phyloP scores from a whole-genome alignment of 1,140 invertebrate species.

The Procambarus clarkii region DNA sequence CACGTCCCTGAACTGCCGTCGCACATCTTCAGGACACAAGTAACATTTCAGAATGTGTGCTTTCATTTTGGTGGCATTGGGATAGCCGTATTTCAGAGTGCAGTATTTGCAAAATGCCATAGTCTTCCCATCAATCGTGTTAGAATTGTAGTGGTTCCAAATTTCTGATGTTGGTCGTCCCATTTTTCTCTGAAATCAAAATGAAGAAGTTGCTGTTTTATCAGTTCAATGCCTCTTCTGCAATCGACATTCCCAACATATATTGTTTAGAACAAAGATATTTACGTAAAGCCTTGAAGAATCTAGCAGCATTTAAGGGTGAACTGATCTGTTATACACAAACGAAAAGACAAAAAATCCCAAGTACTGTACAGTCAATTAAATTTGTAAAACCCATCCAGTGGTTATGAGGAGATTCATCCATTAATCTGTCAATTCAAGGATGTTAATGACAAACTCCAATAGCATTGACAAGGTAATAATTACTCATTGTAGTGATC shows the following conservation, averaged over 20 bases:
- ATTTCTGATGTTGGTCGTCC: slow-evolving; percentile 60
- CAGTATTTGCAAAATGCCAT: slow-evolving; percentile 45
- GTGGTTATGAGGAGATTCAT: no score
- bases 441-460: no score
- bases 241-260: not conserved
- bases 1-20: slow-evolving; percentile 24
- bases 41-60: slow-evolving; percentile 44
- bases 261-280: not conserved
- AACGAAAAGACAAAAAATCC: no score
- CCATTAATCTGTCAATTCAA: no score
- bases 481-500: no score
- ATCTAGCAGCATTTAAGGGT: no score
- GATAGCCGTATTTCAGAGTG: slow-evolving; percentile 41
- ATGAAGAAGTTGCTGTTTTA: slow-evolving; percentile 25
- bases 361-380: no score
- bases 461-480: no score
- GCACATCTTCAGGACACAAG: slow-evolving; percentile 43
- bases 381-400: no score
- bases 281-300: no score
- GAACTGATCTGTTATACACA: no score
- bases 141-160: slow-evolving; percentile 48
- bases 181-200: slow-evolving; percentile 59
- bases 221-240: not conserved
- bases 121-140: slow-evolving; percentile 37
- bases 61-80: slow-evolving; percentile 66